A percentile compares a stretch with the other conserved stretches of the same genome.
Evolutionary conservation across 1,140 invertebrate genomes (phyloP).

Genomic region (Mizuhopecten yessoensis): DNA sequence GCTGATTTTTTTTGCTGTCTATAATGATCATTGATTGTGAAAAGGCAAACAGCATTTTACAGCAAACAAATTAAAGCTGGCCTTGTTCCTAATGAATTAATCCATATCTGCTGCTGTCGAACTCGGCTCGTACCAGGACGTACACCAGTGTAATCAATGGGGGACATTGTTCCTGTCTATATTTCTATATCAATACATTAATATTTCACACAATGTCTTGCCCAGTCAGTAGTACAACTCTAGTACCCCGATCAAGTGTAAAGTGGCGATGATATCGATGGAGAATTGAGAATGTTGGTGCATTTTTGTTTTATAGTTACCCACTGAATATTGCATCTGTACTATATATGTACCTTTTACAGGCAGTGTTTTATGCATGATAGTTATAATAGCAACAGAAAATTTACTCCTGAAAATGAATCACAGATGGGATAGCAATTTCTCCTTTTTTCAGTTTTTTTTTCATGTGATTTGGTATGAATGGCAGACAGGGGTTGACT

Average conservation of each 20-base stretch:
- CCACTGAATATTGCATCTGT: no score
- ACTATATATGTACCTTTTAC: no score
- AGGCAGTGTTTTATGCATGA: no score
- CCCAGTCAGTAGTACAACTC: no score
- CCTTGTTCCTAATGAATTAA: constrained; percentile 15
- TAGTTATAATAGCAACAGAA: no score
- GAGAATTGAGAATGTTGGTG: no score
- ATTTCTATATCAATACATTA: neutral
- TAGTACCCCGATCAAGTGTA: no score
- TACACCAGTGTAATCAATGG: neutral
- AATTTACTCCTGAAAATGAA: neutral
- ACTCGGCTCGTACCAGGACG: neutral
- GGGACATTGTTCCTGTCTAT: constrained; percentile 13
- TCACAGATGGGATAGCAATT: neutral
- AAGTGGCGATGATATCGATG: no score
- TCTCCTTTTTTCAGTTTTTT: neutral
- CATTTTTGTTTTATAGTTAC: no score
- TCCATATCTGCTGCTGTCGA: neutral
- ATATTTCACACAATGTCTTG: neutral
- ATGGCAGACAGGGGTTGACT: neutral
- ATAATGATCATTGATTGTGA: neutral
- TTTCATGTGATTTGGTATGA: neutral
- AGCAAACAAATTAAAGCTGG: neutral
- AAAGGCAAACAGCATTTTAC: neutral
- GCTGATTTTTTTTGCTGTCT: neutral